Percentiles rank a stretch among this genome's conserved stretches.
phyloP scores from a whole-genome alignment of 2,113 vertebrate genomes.

The Pangasianodon hypophthalmus region DNA sequence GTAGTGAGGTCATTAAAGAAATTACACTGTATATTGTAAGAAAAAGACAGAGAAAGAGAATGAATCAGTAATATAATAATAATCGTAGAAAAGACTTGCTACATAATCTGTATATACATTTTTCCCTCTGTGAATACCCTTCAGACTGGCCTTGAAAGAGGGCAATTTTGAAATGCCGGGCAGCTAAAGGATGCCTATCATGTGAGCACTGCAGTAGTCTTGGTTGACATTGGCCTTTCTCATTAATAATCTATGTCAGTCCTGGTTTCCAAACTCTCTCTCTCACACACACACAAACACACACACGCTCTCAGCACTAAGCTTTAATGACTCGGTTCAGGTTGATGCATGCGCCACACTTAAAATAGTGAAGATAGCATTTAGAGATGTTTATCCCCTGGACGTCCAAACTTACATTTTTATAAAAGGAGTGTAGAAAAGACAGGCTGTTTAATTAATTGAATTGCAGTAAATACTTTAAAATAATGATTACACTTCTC shows the following conservation, averaged over 20 bases:
- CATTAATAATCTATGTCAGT: constrained; percentile 34
- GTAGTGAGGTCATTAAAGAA: not conserved
- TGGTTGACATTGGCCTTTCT: constrained; percentile 22
- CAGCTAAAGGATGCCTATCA: constrained; percentile 16
- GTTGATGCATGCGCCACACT: not conserved
- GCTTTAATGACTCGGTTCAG: not conserved
- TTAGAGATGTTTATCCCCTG: not conserved
- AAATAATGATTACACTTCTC: not conserved
- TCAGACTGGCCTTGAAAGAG: constrained; percentile 20
- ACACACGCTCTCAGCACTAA: not conserved
- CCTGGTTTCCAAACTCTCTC: not conserved
- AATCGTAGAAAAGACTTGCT: not conserved
- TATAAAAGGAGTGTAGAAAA: not conserved
- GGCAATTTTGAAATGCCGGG: not conserved
- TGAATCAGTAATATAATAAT: not conserved
- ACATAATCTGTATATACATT: not conserved
- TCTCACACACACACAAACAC: not conserved
- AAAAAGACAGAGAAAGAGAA: not conserved
- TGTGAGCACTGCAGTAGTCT: not conserved
- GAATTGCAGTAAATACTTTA: not conserved
- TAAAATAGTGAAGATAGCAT: constrained; percentile 5
- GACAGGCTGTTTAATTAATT: not conserved
- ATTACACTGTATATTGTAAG: not conserved
- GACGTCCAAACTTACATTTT: not conserved
- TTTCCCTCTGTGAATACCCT: not conserved